phyloP scores from a whole-genome alignment of 2,888 invertebrate species.

The Terebella lapidaria region DNA sequence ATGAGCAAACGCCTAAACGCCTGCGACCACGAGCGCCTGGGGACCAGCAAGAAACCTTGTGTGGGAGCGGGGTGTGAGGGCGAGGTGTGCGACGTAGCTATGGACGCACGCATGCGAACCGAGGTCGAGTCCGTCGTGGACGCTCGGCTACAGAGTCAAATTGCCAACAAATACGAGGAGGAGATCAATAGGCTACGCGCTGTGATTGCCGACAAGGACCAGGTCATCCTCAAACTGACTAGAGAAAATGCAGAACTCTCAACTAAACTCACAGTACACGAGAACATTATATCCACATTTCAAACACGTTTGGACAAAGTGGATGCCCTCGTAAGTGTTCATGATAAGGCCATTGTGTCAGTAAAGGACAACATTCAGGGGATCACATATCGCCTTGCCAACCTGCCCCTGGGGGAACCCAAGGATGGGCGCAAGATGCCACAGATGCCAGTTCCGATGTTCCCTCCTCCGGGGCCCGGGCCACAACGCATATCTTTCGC shows the following conservation, averaged over 20 bases:
- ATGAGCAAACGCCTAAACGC: not conserved
- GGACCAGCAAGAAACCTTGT: not conserved
- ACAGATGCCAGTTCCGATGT: not conserved
- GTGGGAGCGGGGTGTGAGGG: not conserved
- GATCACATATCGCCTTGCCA: not conserved
- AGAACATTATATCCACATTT: not conserved
- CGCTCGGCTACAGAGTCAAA: not conserved
- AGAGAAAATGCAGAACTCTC: not conserved
- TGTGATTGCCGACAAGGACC: not conserved
- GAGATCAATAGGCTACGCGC: not conserved
- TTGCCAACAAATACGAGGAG: not conserved
- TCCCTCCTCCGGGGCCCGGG: not conserved
- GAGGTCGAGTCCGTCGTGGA: not conserved
- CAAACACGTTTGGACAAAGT: slow-evolving; percentile 2
- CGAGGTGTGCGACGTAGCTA: not conserved
- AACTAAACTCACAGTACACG: not conserved
- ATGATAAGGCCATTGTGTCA: slow-evolving; percentile 1
- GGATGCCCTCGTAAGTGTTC: not conserved
- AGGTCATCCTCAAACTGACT: not conserved
- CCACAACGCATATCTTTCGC: not conserved
- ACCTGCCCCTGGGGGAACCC: not conserved
- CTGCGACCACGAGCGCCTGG: not conserved
- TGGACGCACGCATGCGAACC: not conserved
- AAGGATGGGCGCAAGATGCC: not conserved
- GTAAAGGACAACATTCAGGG: slow-evolving; percentile 2